Conservation (phyloP, 2,113 vertebrate species). For the Strigops habroptila region DNA sequence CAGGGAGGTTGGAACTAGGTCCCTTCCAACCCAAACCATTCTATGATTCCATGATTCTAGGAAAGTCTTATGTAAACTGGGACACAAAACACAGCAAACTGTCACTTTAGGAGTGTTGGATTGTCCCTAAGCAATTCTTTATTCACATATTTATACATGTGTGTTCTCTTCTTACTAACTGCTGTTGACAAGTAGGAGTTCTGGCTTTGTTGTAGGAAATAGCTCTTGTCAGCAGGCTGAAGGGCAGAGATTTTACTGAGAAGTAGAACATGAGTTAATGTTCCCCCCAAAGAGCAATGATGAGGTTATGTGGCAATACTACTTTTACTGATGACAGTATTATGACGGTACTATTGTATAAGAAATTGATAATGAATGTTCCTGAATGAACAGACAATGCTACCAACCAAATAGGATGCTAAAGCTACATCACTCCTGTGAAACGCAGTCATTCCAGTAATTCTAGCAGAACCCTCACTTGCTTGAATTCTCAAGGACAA, state of each 20-base stretch:
- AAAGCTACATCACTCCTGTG: neutral
- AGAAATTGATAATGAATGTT: neutral
- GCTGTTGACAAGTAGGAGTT: neutral
- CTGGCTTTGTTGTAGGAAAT: neutral
- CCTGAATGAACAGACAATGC: rapidly evolving
- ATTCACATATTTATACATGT: neutral
- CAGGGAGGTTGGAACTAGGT: neutral
- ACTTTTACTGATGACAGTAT: neutral
- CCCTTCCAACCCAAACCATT: neutral
- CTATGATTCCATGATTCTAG: neutral
- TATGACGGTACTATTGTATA: neutral
- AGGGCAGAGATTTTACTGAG: neutral
- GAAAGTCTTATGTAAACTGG: neutral
- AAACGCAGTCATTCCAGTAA: neutral
- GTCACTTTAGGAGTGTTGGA: neutral
- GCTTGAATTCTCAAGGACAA: neutral
- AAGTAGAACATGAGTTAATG: neutral
- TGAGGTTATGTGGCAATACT: neutral
- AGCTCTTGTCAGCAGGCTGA: neutral
- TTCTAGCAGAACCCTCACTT: neutral
- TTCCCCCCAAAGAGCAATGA: neutral
- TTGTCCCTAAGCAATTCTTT: neutral
- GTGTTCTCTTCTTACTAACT: neutral
- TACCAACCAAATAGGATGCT: neutral
- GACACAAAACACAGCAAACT: neutral